A percentile compares a stretch with the other conserved stretches of the same genome.
These are phyloP conservation scores for Drosophila lacertosa DNA, from an alignment of 1,140 invertebrate species.

Conservation along the genomic window DNA sequence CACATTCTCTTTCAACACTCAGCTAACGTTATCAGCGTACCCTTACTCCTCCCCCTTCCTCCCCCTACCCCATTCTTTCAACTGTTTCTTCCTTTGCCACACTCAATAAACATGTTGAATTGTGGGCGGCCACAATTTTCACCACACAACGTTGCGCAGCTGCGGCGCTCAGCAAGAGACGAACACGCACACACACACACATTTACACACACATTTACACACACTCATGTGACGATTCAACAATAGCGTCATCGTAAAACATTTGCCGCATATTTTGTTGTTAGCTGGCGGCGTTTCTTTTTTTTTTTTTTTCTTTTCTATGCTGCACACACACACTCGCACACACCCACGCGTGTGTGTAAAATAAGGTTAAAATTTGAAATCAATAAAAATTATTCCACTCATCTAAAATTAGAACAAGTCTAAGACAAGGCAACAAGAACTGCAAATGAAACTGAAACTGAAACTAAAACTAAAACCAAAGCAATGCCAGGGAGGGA, in stretches of 20 bases:
- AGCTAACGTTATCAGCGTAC: slow-evolving; percentile 59
- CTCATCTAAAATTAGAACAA: slow-evolving; percentile 76
- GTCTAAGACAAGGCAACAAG: slow-evolving; percentile 53
- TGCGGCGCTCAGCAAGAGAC: slow-evolving; percentile 36
- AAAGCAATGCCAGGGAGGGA: slow-evolving; percentile 27
- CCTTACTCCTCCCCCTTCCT: background rate
- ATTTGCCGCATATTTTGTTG: slow-evolving; percentile 75
- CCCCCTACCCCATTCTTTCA: slow-evolving; percentile 4
- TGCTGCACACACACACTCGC: slow-evolving; percentile 21
- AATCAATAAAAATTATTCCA: slow-evolving; percentile 82
- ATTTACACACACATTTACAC: slow-evolving; percentile 1
- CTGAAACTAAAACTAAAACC: slow-evolving; percentile 20
- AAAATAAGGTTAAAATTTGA: slow-evolving; percentile 82
- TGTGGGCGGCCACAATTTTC: slow-evolving; percentile 17
- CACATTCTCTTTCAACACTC: slow-evolving; percentile 30
- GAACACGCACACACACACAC: slow-evolving; percentile 6
- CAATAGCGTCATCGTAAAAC: slow-evolving; percentile 78
- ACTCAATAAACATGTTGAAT: slow-evolving; percentile 72
- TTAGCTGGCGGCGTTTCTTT: slow-evolving; percentile 48
- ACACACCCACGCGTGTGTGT: slow-evolving; percentile 41
- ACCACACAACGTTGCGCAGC: slow-evolving; percentile 62
- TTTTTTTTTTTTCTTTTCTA: slow-evolving; percentile 19
- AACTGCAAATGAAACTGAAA: slow-evolving; percentile 28
- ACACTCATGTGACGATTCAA: slow-evolving; percentile 43
- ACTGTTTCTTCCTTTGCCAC: slow-evolving; percentile 14